Evolutionary conservation across 2,797 vertebrate species (phyloP), one percentile per base, ranked within the genome.

Genomic region (Caiman crocodilus): DNA sequence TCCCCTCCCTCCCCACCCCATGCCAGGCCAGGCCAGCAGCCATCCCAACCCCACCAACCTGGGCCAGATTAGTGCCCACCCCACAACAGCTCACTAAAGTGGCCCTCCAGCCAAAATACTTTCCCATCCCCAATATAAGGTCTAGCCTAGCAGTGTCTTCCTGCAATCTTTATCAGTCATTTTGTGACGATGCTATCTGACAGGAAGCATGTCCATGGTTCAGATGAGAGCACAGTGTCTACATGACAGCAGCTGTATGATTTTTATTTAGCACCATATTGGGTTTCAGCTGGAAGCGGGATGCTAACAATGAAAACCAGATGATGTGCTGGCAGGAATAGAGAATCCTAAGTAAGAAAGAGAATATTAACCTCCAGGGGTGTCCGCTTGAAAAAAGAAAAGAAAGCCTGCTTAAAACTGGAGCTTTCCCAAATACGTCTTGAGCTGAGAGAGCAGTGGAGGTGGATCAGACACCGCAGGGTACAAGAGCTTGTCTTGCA

Each of bases 221-320:
- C 83, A 84, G 14, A 76, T 17, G n/a, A n/a, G 86, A 94, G 81
- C 88, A 58, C 21, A 65, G 17, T 0, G 0, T 32, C 94, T 50
- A 5, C 55, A 63, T 50, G 82, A 21, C 71, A 88, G 71, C 76
- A 82, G 82, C 78, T 65, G n/a, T 20, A 21, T 11, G 60, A 6
- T 30, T 30, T 32, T 10, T 13, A 61, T 58, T 55, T 26, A 88
- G 30, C 25, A 89, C 28, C 78, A 67, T 89, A 55, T 81, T 91
- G 85, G 83, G 69, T 85, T 95, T 94, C 93, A 89, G 92, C 92
- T 95, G 87, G 92, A 71, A 91, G 60, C 75, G 87, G 78, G 82
- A 78, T 55, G 56, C 77, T 42, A 67, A 20, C 84, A 73, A 55
- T 11, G 82, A 59, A 73, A 94, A 85, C 76, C 59, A 84, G 74